These are phyloP conservation scores for Brachionus rubens DNA, from an alignment of 1,140 invertebrate genomes.

Conservation along the genomic window DNA sequence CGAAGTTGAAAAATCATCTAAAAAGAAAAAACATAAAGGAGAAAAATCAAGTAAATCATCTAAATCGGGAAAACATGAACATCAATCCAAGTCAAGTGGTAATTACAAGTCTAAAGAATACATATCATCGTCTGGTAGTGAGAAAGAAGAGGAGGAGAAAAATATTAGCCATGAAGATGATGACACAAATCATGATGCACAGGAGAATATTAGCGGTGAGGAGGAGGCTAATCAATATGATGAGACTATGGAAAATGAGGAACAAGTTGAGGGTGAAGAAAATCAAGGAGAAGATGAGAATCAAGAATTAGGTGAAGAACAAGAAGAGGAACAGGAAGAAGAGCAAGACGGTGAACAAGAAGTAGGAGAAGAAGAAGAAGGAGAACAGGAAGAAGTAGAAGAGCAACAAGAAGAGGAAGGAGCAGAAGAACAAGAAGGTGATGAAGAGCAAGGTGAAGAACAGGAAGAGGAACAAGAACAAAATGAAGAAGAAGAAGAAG, in stretches of 20 bases:
- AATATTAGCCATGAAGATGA: constrained; percentile 48
- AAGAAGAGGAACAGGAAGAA: constrained; percentile 48
- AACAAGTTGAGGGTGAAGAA: constrained; percentile 49
- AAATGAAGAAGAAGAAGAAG: not conserved
- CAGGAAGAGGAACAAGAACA: not conserved
- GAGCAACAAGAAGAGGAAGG: constrained; percentile 47
- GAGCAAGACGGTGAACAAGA: constrained; percentile 49
- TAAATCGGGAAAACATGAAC: constrained; percentile 49
- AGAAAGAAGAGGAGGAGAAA: constrained; percentile 54
- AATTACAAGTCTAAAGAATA: constrained; percentile 45
- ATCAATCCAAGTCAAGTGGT: constrained; percentile 48
- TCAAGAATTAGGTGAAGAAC: constrained; percentile 50
- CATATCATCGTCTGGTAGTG: constrained; percentile 31
- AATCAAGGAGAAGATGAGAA: constrained; percentile 49
- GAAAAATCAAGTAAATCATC: constrained; percentile 27
- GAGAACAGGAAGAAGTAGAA: constrained; percentile 46
- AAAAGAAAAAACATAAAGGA: constrained; percentile 50
- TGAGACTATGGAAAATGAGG: constrained; percentile 51
- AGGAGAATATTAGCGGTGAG: constrained; percentile 49
- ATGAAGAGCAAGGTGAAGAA: not conserved
- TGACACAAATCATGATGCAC: constrained; percentile 48
- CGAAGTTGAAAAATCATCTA: constrained; percentile 58
- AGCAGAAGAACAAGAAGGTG: not conserved
- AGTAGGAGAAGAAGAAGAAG: constrained; percentile 48
- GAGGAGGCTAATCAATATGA: too few species aligned